A percentile compares a stretch with the other conserved stretches of the same genome.
Conservation (phyloP, 2,888 invertebrate species). For the Drosophila nigricruria region DNA sequence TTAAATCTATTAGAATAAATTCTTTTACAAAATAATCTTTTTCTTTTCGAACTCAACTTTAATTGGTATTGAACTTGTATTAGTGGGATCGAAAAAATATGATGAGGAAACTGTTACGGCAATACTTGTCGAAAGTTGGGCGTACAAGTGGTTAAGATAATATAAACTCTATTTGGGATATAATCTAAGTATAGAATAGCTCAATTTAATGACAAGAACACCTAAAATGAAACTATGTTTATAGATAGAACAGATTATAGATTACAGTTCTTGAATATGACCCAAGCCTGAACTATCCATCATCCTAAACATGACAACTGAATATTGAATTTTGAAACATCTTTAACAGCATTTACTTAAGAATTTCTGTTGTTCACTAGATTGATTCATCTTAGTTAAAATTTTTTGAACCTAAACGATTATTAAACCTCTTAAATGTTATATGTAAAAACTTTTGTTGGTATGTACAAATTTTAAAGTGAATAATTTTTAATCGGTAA, state of each 20-base stretch:
- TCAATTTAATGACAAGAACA: conserved; percentile 2
- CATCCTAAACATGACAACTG: background rate
- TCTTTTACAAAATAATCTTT: background rate
- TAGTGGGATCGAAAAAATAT: background rate
- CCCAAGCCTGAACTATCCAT: background rate
- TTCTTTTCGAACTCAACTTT: conserved; percentile 6
- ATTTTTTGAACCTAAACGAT: conserved; percentile 20
- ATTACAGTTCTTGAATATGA: background rate
- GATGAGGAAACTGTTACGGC: background rate
- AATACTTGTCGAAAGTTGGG: background rate
- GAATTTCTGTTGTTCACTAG: conserved; percentile 3
- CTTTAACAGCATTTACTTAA: conserved; percentile 4
- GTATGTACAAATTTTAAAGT: conserved; percentile 7
- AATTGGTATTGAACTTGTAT: background rate
- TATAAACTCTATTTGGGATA: background rate
- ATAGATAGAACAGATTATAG: background rate
- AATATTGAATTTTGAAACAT: background rate
- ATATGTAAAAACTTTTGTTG: conserved; percentile 18
- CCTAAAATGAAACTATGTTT: background rate
- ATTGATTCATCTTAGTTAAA: conserved; percentile 28
- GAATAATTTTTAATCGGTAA: background rate
- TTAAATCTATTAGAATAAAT: conserved; percentile 21
- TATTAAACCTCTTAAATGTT: conserved; percentile 2
- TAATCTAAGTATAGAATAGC: background rate
- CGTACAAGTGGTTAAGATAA: background rate